Percentiles rank a stretch among this genome's conserved stretches.
Conservation (phyloP, 1,140 invertebrate genomes). For the Camponotus vicinus region DNA sequence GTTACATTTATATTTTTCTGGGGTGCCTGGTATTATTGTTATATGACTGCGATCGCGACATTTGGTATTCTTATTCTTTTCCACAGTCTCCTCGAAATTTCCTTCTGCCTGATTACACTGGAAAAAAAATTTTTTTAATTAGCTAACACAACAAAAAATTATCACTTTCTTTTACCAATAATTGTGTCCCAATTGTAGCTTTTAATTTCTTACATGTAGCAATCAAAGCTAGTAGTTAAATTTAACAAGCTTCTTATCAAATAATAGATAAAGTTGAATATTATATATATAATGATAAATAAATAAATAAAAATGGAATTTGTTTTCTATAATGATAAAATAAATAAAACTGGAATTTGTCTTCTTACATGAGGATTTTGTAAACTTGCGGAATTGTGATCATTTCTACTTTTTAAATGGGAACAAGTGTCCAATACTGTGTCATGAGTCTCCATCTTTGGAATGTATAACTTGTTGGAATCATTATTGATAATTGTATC, state of each 20-base stretch:
- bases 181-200: conserved; percentile 4
- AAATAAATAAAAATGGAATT: too few relatives aligned
- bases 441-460: conserved; percentile 26
- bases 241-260: neutral
- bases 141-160: neutral
- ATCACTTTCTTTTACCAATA: neutral
- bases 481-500: conserved; percentile 5
- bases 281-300: neutral
- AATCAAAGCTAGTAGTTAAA: neutral
- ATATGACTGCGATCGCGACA: conserved; percentile 80
- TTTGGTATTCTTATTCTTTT: conserved; percentile 62
- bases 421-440: neutral
- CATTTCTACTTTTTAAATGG: conserved; percentile 32
- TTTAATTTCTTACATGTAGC: conserved; percentile 8
- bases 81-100: conserved; percentile 13
- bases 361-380: conserved; percentile 11
- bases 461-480: conserved; percentile 32
- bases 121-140: neutral
- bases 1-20: conserved; percentile 80
- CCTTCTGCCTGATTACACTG: neutral
- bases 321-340: neutral
- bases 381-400: conserved; percentile 27
- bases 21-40: conserved; percentile 74
- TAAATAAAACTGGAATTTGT: neutral
- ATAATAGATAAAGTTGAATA: conserved; percentile 1